Percentiles rank a stretch among this genome's conserved stretches.
Conservation (phyloP, 2,888 invertebrate species). For the Notodonta dromedarius region DNA sequence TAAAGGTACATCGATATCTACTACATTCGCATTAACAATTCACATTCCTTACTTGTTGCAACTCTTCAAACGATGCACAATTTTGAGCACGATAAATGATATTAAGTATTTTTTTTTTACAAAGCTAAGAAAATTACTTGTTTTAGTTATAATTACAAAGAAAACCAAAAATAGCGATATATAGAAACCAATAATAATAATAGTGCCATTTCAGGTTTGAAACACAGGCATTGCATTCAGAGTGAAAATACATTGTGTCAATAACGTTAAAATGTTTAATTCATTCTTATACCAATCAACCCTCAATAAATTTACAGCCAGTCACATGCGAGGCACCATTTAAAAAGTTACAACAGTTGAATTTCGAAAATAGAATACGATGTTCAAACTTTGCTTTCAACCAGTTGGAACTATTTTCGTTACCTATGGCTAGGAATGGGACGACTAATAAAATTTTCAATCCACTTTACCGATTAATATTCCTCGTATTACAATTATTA, state of each 20-base stretch:
- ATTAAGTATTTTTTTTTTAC: too few relatives aligned
- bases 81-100: too few relatives aligned
- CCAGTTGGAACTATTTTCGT: constrained; percentile 60
- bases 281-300: constrained; percentile 13
- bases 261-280: background rate
- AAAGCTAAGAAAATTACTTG: too few relatives aligned
- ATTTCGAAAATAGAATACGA: constrained; percentile 67
- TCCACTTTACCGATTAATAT: constrained; percentile 59
- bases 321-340: constrained; percentile 34
- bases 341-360: constrained; percentile 53
- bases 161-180: too few relatives aligned
- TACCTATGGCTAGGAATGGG: constrained; percentile 56
- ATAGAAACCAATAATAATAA: too few relatives aligned
- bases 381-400: constrained; percentile 73
- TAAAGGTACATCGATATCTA: background rate
- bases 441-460: constrained; percentile 63
- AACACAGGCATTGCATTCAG: too few relatives aligned
- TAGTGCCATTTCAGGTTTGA: too few relatives aligned
- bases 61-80: too few relatives aligned
- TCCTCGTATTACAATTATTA: background rate
- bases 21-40: too few relatives aligned
- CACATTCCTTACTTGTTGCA: too few relatives aligned
- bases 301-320: constrained; percentile 19
- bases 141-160: too few relatives aligned
- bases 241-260: too few relatives aligned